Base-by-base conservation (phyloP, 2,797 vertebrate genomes). In the Propithecus perrieri region DNA sequence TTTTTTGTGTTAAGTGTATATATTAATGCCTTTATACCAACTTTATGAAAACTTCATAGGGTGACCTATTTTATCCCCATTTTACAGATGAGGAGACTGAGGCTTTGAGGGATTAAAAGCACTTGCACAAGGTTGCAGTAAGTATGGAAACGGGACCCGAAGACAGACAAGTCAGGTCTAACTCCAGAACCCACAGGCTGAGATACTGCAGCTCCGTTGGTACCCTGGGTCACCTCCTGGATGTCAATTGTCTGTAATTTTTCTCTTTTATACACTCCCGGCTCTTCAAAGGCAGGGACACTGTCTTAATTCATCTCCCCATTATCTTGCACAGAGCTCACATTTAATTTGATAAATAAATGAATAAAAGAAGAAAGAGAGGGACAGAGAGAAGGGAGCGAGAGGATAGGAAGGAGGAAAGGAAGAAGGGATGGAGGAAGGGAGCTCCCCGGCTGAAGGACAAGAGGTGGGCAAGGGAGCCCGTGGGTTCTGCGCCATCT, bases 191-290 rank as follows among this genome's bases (percentile, higher is more conserved):
- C 57, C 48, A 3, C 5, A 26, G n/a, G 2, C 24, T 20, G n/a
- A 75, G 83, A 10, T 2, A 3, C 0, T 9, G 26, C 30, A 22
- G 35, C 53, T 71, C 61, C 26, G 33, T 38, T 22, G 8, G 59
- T 48, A 57, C 12, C n/a, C n/a, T 5, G 43, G 4, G 35, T 24
- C 38, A 4, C 46, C n/a, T 59, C 43, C 46, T 22, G 57, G 28
- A 12, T 48, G 13, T 26, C 50, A 4, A 0, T 22, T 5, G n/a
- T 30, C 30, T 4, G 1, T 59, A 43, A 5, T 13, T 35, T 65
- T 65, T 55, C 67, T 76, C n/a, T 12, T 28, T n/a, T 46, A 6
- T 7, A 18, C 18, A 26, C 13, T 55, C 35, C 8, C 4, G 13
- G 63, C 18, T 33, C 35, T 13, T 80, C 17, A 20, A 48, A 87